Evolutionary conservation across 2,888 invertebrate genomes (phyloP), one percentile per base, ranked within the genome.

Genomic region (Xestia c-nigrum): DNA sequence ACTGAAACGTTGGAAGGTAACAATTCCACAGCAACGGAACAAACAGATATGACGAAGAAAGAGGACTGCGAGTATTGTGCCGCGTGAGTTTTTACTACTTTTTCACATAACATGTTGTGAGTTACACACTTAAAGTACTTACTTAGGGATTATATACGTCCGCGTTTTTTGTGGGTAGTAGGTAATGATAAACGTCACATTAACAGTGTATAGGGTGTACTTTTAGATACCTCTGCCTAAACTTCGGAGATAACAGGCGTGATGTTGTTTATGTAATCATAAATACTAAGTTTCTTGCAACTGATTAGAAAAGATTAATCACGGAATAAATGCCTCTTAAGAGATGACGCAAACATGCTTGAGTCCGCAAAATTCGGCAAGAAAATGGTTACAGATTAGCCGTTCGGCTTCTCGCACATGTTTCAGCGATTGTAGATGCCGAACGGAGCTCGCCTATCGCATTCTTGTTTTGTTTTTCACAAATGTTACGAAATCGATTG

Each of bases 41-140:
- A 47, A 31, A 9, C 21, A 31, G 59, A 59, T 14, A 40, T 46
- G 1, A 3, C 31, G 4, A 47, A 43, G n/a, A 10, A 10, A 5
- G 84, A 70, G 61, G 80, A 43, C 16, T 80, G 80, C 24, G 66
- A 80, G 47, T 1, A 67, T 66, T 84, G 80, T 67, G 47, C 38
- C 38, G 71, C 84, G 80, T 80, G 24, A 80, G 80, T 80, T 9
- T 65, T 47, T 24, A 31, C 6, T 24, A n/a, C 38, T 57, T 19
- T 24, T 52, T 40, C 24, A 19, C 24, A 47, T 12, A 40, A 63
- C 5, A 12, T 31, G 19, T 40, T 47, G 31, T 31, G 31, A 3
- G 31, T 31, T n/a, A 31, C 31, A 31, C 31, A 31, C 31, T 31
- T 31, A 31, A 2, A 31, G 31, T 31, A 31, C 31, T 31, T 31